These are phyloP conservation scores for Apodemia mormo DNA, from an alignment of 2,888 invertebrate species.

Conservation along the genomic window DNA sequence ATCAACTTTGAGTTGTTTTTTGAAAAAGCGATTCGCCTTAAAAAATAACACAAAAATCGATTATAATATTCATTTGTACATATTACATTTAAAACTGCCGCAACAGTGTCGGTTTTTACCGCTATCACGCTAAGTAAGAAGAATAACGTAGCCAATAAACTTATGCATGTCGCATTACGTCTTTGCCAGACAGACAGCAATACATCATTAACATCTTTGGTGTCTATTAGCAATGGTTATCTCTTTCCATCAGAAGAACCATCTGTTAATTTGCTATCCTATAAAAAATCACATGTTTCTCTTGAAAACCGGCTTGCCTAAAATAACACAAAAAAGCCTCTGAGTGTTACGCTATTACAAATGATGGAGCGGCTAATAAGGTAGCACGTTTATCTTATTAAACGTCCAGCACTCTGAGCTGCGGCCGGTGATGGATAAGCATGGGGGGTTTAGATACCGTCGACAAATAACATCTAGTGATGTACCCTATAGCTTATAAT, in stretches of 20 bases:
- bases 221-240: too few relatives aligned
- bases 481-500: constrained; percentile 27
- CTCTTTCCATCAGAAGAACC: background rate
- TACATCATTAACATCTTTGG: too few relatives aligned
- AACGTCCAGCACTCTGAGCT: constrained; percentile 37
- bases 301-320: background rate
- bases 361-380: constrained; percentile 68
- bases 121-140: too few relatives aligned
- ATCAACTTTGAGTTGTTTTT: too few relatives aligned
- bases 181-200: too few relatives aligned
- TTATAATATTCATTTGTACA: too few relatives aligned
- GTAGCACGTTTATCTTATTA: constrained; percentile 69
- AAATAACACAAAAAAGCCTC: constrained; percentile 8
- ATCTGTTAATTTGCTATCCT: background rate
- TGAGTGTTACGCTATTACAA: constrained; percentile 41
- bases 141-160: too few relatives aligned
- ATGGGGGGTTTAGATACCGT: constrained; percentile 56
- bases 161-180: too few relatives aligned
- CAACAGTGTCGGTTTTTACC: too few relatives aligned
- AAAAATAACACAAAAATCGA: too few relatives aligned
- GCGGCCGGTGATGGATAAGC: constrained; percentile 60
- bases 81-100: too few relatives aligned
- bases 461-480: constrained; percentile 65
- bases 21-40: too few relatives aligned
- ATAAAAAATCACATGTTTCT: background rate